Percentiles rank a stretch among this genome's conserved stretches.
phyloP scores from a whole-genome alignment of 2,797 vertebrate genomes.

The Esox masquinongy region DNA sequence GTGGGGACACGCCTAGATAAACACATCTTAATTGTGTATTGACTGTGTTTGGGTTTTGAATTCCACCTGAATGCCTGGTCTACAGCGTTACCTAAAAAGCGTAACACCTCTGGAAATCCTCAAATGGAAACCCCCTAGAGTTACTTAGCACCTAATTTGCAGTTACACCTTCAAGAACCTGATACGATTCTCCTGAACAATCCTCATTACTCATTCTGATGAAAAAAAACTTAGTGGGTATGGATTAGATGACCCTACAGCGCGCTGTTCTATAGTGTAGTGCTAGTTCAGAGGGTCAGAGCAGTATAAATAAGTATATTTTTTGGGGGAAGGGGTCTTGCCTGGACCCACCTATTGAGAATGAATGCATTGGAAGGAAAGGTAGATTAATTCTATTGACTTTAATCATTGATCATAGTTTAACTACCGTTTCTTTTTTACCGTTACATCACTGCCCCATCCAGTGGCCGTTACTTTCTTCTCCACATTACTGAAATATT shows the following conservation, averaged over 20 bases:
- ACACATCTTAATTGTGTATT: slow-evolving; percentile 21
- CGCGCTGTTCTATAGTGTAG: no score
- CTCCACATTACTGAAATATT: slow-evolving; percentile 30
- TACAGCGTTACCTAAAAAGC: slow-evolving; percentile 81
- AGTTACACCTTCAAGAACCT: slow-evolving; percentile 15
- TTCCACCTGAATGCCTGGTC: slow-evolving; percentile 78
- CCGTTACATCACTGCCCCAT: no score
- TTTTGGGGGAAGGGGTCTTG: no score
- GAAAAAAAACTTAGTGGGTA: background rate
- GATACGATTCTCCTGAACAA: slow-evolving; percentile 19
- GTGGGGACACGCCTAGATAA: slow-evolving; percentile 14
- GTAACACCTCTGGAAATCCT: slow-evolving; percentile 69
- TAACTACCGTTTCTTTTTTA: background rate
- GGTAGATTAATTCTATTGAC: no score
- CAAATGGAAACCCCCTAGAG: background rate
- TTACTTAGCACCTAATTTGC: slow-evolving; percentile 22
- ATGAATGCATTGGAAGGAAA: no score
- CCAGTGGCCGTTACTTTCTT: no score
- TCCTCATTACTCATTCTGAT: slow-evolving; percentile 16
- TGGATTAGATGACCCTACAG: no score
- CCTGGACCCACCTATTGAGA: no score
- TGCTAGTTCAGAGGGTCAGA: no score
- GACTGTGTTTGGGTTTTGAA: slow-evolving; percentile 49
- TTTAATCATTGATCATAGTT: no score
- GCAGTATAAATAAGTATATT: no score